A percentile compares a stretch with the other conserved stretches of the same genome.
These are phyloP conservation scores for Clangula hyemalis DNA, from an alignment of 2,797 vertebrate species.

Conservation along the genomic window DNA sequence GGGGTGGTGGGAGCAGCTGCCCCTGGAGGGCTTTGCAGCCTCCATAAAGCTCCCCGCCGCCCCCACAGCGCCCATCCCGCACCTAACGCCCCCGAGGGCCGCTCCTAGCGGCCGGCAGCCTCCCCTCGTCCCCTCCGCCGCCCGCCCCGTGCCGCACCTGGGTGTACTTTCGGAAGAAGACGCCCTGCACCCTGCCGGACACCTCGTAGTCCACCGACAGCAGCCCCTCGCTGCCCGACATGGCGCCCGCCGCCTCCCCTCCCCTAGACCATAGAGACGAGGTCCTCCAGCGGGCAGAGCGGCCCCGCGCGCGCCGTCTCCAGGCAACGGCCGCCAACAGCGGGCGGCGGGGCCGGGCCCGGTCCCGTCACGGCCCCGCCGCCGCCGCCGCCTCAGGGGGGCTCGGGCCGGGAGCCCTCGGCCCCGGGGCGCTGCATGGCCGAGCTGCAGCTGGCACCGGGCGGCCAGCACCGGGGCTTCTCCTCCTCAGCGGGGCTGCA, in stretches of 20 bases:
- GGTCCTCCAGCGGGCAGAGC: background rate
- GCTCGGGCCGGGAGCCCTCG: background rate
- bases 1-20: no score
- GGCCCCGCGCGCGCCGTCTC: background rate
- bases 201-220: slow-evolving; percentile 93
- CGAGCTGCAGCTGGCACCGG: slow-evolving; percentile 63
- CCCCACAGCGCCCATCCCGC: no score
- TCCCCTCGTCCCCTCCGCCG: background rate
- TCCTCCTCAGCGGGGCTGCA: slow-evolving; percentile 34
- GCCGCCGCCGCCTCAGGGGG: no score
- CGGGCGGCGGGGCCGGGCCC: background rate
- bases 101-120: no score
- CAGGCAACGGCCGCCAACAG: background rate
- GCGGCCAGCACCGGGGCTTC: background rate
- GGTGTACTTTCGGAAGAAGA: slow-evolving; percentile 96
- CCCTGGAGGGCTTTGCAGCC: no score
- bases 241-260: background rate
- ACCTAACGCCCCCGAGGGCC: no score
- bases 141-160: slow-evolving; percentile 80
- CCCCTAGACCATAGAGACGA: background rate
- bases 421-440: slow-evolving; percentile 58
- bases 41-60: no score
- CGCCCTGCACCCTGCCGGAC: slow-evolving; percentile 92
- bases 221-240: slow-evolving; percentile 82
- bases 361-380: no score